Conservation (phyloP, 2,888 invertebrate species). For the Drosophila rubida region DNA sequence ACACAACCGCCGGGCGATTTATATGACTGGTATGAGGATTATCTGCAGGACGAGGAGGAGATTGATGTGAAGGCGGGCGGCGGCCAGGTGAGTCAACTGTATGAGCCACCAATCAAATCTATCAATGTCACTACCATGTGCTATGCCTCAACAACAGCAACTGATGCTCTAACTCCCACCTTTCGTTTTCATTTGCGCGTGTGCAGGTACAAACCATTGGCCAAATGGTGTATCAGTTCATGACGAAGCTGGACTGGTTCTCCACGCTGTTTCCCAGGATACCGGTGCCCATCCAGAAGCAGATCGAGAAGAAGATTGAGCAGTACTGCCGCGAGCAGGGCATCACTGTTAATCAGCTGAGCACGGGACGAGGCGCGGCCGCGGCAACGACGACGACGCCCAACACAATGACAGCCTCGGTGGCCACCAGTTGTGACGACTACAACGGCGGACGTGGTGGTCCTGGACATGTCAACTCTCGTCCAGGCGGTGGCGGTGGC, state of each 20-base stretch:
- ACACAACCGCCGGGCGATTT: constrained; percentile 98
- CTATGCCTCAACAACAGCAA: neutral
- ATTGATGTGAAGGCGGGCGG: constrained; percentile 99
- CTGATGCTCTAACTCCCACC: neutral
- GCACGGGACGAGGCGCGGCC: constrained; percentile 62
- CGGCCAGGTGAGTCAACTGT: constrained; percentile 88
- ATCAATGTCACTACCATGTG: constrained; percentile 1
- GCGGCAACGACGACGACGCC: constrained; percentile 19
- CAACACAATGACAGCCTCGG: constrained; percentile 2
- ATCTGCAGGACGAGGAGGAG: constrained; percentile 98
- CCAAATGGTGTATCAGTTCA: constrained; percentile 95
- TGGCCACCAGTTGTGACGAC: constrained; percentile 45
- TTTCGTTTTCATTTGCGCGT: neutral
- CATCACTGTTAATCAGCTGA: constrained; percentile 80
- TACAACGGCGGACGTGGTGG: constrained; percentile 74
- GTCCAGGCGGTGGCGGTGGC: constrained; percentile 46
- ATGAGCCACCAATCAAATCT: constrained; percentile 61
- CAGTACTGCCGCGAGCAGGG: constrained; percentile 87
- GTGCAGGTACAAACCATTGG: constrained; percentile 92
- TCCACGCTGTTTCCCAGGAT: constrained; percentile 99
- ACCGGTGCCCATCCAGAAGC: constrained; percentile 98
- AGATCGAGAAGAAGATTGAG: constrained; percentile 92
- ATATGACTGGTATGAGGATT: constrained; percentile 98
- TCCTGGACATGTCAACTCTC: constrained; percentile 22
- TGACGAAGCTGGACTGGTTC: constrained; percentile 99